Base-by-base conservation (phyloP, 2,888 invertebrate species). In the Tetheella fluctuosa region DNA sequence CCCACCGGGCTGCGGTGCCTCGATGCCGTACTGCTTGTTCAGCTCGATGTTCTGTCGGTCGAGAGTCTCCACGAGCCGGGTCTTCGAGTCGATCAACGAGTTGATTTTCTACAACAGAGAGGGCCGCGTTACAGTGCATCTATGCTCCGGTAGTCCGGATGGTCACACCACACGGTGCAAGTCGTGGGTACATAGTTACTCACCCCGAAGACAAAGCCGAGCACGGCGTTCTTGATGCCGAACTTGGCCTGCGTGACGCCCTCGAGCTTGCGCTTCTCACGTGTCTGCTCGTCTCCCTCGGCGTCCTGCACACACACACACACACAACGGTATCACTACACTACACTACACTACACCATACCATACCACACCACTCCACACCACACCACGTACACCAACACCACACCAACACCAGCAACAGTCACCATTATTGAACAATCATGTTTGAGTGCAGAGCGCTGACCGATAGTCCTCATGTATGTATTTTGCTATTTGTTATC, bases 141-240 rank as follows among this genome's bases (percentile, higher is more conserved):
- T 10, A 15, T 10, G 55, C 23, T 55, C 25, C 37, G 55, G 15
- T n/a, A 13, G 17, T 15, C 4, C 2, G 13, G 4, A 34, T 34
- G 13, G 42, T 42, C 12, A 17, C 15, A 37, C 25, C 23, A 54
- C 42, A n/a, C 20, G 5, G 20, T 10, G 7, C 30, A 2, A 10
- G 30, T 30, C 30, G 30, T 10, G 30, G 3, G n/a, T n/a, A n/a
- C 3, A 34, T 7, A 1, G 12, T 42, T 67, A 91, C 92, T 96
- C 95, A 97, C 97, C 90, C 97, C 96, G 85, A 97, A 97, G 42
- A 97, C 96, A 87, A 97, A 96, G 85, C 96, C 96, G 79, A 97
- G 94, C 69, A 97, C 94, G 58, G 96, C 97, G 87, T 96, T 97
- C 87, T 96, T 96, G 77, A 96, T 95, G 77, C 96, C 96, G 78